A percentile compares a stretch with the other conserved stretches of the same genome.
These are phyloP conservation scores for Aphidius colemani DNA, from an alignment of 2,888 invertebrate species.

Conservation along the genomic window DNA sequence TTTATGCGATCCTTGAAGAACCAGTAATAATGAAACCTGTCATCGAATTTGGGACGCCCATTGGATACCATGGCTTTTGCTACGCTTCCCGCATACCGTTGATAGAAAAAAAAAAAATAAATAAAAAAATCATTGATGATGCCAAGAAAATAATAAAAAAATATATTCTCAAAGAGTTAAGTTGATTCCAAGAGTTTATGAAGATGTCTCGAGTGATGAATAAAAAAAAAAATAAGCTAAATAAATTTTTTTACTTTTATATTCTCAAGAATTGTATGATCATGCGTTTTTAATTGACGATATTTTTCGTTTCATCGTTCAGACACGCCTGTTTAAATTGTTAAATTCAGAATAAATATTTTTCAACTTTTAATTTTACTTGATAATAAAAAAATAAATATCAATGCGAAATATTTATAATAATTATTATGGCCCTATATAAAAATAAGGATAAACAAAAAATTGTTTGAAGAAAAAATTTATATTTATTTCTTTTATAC, in stretches of 20 bases:
- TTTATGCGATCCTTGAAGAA: too few species aligned
- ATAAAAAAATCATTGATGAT: conserved; percentile 10
- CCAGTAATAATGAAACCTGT: conserved; percentile 22
- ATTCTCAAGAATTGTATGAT: not conserved
- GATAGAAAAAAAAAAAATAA: not conserved
- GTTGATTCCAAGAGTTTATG: conserved; percentile 6
- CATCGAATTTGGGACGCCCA: conserved; percentile 26
- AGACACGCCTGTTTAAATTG: too few species aligned
- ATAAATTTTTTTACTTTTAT: not conserved
- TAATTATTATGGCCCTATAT: too few species aligned
- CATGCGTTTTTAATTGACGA: too few species aligned
- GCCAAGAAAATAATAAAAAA: conserved; percentile 4
- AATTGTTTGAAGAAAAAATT: conserved; percentile 1
- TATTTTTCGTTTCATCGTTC: too few species aligned
- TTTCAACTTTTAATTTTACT: not conserved
- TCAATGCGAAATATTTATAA: not conserved
- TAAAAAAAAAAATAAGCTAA: not conserved
- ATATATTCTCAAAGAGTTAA: conserved; percentile 1
- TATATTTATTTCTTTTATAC: too few species aligned
- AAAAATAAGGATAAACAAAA: not conserved
- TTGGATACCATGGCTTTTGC: conserved; percentile 25
- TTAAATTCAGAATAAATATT: too few species aligned
- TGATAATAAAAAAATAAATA: conserved; percentile 10
- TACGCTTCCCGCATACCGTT: conserved; percentile 19
- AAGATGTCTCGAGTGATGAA: conserved; percentile 9